These are phyloP conservation scores for Brienomyrus longianalis DNA, from an alignment of 2,113 vertebrate genomes.

Conservation along the genomic window DNA sequence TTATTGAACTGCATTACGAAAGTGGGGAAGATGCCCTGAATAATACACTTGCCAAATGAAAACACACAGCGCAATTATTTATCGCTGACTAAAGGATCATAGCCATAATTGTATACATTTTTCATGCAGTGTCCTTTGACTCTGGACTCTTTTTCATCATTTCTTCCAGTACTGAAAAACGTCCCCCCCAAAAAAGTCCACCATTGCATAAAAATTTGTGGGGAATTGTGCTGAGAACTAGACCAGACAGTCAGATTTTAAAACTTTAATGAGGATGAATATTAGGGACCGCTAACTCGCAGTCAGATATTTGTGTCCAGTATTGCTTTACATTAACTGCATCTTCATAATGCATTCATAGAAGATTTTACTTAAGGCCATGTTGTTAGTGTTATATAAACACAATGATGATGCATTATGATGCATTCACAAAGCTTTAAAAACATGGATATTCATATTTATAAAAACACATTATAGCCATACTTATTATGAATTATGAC, in stretches of 20 bases:
- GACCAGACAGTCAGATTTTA: background rate
- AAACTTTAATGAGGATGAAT: background rate
- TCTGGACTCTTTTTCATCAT: background rate
- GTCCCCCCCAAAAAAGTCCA: background rate
- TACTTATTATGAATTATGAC: no score
- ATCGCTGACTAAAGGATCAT: slow-evolving; percentile 20
- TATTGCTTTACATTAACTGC: background rate
- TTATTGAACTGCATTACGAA: slow-evolving; percentile 20
- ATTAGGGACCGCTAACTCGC: background rate
- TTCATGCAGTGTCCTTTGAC: slow-evolving; percentile 2
- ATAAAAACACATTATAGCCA: background rate
- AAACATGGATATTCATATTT: no score
- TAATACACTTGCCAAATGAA: slow-evolving; percentile 19
- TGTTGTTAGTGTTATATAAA: no score
- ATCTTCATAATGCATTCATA: background rate
- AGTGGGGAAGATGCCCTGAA: background rate
- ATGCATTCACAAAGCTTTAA: no score
- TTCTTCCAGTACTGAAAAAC: background rate
- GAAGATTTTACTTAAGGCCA: background rate
- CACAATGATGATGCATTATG: no score
- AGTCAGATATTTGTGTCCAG: background rate
- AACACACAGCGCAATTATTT: slow-evolving; percentile 16
- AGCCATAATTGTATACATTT: slow-evolving; percentile 22
- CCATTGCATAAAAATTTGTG: background rate
- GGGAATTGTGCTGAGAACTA: background rate